Evolutionary conservation across 30 jellyfish, hydroid and myxozoan species (phyloP).

Genomic region (Cassiopea andromeda): DNA sequence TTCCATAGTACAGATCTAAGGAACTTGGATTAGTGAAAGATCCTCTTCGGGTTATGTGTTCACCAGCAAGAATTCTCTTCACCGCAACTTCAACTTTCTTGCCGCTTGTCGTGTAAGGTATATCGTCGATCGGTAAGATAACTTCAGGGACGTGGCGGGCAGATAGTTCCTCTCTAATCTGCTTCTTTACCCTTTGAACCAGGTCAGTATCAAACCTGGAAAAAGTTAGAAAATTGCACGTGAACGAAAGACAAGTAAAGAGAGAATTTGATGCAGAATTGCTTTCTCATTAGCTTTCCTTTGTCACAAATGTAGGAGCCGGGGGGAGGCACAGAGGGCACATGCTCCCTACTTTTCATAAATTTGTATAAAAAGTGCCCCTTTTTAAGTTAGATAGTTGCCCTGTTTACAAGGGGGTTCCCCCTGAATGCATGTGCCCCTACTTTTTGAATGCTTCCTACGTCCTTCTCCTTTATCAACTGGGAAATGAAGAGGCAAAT

Average conservation of each 20-base stretch:
- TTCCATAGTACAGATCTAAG: slow-evolving; percentile 81
- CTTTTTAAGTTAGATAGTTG: too few species aligned
- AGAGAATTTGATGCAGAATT: too few species aligned
- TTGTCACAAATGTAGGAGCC: too few species aligned
- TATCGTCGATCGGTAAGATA: slow-evolving; percentile 76
- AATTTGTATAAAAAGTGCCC: too few species aligned
- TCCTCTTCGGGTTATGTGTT: slow-evolving; percentile 84
- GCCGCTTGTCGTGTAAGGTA: slow-evolving; percentile 98
- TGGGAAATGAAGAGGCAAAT: too few species aligned
- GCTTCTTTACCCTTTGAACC: slow-evolving; percentile 59
- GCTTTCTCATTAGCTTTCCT: too few species aligned
- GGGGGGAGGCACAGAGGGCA: too few species aligned
- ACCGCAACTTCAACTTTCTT: slow-evolving; percentile 99
- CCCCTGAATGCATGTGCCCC: too few species aligned
- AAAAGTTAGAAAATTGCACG: not conserved
- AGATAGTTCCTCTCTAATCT: slow-evolving; percentile 81
- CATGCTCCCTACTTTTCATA: too few species aligned
- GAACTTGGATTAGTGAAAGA: slow-evolving; percentile 93
- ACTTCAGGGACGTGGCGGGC: slow-evolving; percentile 97
- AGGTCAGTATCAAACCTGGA: slow-evolving; percentile 73
- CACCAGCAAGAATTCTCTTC: slow-evolving; percentile 88
- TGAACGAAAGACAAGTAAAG: not conserved
- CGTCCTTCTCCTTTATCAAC: too few species aligned
- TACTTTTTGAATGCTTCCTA: too few species aligned
- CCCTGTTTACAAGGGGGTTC: too few species aligned